Evolutionary conservation across 2,797 vertebrate species (phyloP).

Genomic region (Cynodonichthys magdalenae): DNA sequence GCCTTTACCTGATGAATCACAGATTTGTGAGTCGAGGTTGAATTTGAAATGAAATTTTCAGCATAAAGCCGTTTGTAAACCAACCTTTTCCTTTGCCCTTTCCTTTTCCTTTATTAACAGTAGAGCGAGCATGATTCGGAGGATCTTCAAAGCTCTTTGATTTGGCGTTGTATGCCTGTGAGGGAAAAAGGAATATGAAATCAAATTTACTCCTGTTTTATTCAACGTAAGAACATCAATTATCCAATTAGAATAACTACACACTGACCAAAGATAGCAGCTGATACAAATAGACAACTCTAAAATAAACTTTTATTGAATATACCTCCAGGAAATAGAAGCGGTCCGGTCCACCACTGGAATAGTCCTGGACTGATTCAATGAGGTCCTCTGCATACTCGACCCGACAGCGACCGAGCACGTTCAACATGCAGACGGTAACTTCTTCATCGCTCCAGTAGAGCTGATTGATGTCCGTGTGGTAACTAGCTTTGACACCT

Average conservation of each 20-base stretch:
- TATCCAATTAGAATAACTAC: too few relatives aligned
- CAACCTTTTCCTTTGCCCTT: constrained; percentile 97
- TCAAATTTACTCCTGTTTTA: too few relatives aligned
- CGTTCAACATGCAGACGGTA: constrained; percentile 83
- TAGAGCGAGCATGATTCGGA: constrained; percentile 93
- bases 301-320: neutral
- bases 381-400: constrained; percentile 92
- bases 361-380: constrained; percentile 88
- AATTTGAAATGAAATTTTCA: neutral
- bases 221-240: too few relatives aligned
- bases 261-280: too few relatives aligned
- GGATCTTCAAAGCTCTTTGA: constrained; percentile 94
- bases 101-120: constrained; percentile 90
- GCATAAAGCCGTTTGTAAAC: neutral
- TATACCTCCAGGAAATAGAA: constrained; percentile 96
- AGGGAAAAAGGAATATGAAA: neutral
- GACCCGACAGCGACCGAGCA: constrained; percentile 89
- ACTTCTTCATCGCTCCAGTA: constrained; percentile 97
- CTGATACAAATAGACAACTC: neutral
- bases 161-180: constrained; percentile 92
- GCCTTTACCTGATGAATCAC: constrained; percentile 84
- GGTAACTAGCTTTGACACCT: constrained; percentile 89
- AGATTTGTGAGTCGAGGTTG: neutral
- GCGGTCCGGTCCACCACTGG: constrained; percentile 83
- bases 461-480: constrained; percentile 92